These are phyloP conservation scores for Chondrilla cf. caribensis DNA, from an alignment of 37 sponge, comb jelly and placozoan genomes.

Conservation along the genomic window DNA sequence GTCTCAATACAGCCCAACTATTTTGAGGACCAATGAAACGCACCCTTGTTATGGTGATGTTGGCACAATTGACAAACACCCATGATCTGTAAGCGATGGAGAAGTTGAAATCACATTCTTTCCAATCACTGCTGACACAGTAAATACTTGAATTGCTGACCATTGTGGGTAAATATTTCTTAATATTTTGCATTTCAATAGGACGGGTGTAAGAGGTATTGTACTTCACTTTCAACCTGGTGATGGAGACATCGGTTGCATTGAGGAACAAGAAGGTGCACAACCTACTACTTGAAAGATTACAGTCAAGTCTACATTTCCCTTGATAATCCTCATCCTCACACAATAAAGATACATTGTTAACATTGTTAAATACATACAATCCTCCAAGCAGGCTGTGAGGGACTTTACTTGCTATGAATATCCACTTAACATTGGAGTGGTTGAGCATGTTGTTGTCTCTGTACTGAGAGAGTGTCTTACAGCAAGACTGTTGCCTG, in stretches of 20 bases:
- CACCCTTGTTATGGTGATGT: not conserved
- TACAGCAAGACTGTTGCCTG: not conserved
- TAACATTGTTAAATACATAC: not conserved
- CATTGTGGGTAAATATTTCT: too few species aligned
- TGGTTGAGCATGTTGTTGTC: not conserved
- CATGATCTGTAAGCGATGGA: not conserved
- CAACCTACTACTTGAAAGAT: not conserved
- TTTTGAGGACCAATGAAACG: not conserved
- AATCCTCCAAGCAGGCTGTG: not conserved
- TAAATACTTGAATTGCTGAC: too few species aligned
- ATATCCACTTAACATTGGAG: not conserved
- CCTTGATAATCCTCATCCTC: not conserved
- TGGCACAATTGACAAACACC: not conserved
- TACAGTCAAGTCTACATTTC: not conserved
- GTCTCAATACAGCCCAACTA: not conserved
- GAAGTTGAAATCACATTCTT: too few species aligned
- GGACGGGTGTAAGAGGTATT: not conserved
- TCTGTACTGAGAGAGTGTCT: not conserved
- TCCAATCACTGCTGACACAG: too few species aligned
- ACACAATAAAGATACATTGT: not conserved
- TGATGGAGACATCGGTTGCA: not conserved
- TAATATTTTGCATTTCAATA: not conserved
- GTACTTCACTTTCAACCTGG: not conserved
- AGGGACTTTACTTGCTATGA: not conserved
- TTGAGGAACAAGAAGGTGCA: not conserved